Evolutionary conservation across 2,113 vertebrate species (phyloP), one percentile per base, ranked within the genome.

Genomic region (Lynx canadensis): DNA sequence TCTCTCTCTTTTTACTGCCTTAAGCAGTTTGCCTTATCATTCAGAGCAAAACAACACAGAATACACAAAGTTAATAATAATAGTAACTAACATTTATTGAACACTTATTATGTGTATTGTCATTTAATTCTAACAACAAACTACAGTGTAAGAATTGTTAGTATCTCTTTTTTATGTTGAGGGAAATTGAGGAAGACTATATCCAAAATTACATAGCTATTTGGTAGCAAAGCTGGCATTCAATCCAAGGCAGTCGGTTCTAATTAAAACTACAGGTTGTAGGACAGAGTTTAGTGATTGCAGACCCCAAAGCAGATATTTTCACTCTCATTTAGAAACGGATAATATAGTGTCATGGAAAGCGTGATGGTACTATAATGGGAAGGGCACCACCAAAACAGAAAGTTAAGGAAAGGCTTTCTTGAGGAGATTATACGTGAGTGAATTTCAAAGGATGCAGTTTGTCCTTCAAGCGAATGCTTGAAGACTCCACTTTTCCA

Each of bases 1-100:
- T 96, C 31, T 84, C 23, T 86, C 41, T 60, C 81, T 57, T 31
- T 86, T n/a, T 78, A 18, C 45, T 82, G 31, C 68, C 68, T 69
- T 86, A 86, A 68, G 68, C 79, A 97, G 63, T 87, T 89, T 84
- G 14, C n/a, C 66, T 79, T 94, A 66, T 69, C 27, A 68, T 50
- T 92, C 52, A 92, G 21, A 87, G 48, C 11, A 86, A 91, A 96
- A 89, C 4, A 69, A 55, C 48, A 25, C 21, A 86, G 48, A 65
- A 89, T 57, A 92, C 68, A 86, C 25, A 76, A 21, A 36, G 27
- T 36, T 95, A 91, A 4, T 19, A 86, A 84, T 52, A 89, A 73
- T 66, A 13, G 11, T 27, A 65, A 65, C n/a, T 88, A 57, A 88
- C 78, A 73, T 85, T 94, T 95, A 81, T 57, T 85, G 45, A 96